These are phyloP conservation scores for Pseudomyrmex dendroicus DNA, from an alignment of 1,140 invertebrate genomes.

Conservation along the genomic window DNA sequence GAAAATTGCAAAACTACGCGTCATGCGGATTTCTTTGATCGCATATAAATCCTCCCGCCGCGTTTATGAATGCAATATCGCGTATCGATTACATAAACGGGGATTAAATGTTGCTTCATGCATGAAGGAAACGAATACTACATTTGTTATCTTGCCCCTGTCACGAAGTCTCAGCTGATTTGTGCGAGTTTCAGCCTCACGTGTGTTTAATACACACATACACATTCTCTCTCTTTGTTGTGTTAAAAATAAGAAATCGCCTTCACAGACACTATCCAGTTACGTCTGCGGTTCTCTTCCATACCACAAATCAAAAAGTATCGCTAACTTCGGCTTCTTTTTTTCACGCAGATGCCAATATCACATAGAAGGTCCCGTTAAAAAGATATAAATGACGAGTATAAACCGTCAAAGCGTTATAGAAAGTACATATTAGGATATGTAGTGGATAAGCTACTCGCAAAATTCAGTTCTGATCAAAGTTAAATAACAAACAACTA, in stretches of 20 bases:
- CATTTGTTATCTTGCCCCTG: not conserved
- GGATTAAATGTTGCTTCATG: slow-evolving; percentile 51
- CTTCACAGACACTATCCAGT: not conserved
- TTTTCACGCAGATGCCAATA: too few species aligned
- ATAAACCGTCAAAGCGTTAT: too few species aligned
- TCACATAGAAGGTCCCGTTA: too few species aligned
- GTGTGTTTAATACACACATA: not conserved
- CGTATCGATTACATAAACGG: slow-evolving; percentile 61
- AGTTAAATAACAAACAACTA: too few species aligned
- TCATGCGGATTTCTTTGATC: not conserved
- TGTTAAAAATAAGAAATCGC: not conserved
- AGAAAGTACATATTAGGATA: too few species aligned
- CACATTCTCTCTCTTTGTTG: too few species aligned
- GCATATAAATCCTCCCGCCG: not conserved
- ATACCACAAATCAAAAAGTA: not conserved
- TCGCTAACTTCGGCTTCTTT: too few species aligned
- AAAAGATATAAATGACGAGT: too few species aligned
- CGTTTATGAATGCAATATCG: slow-evolving; percentile 8
- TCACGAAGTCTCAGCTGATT: slow-evolving; percentile 13
- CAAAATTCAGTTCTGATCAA: too few species aligned
- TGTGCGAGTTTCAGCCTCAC: not conserved
- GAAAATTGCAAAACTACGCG: not conserved
- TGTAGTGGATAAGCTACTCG: too few species aligned
- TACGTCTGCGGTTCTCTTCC: not conserved
- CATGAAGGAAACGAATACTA: not conserved